phyloP scores from a whole-genome alignment of 2,113 vertebrate genomes.

The Phyllostomus discolor region DNA sequence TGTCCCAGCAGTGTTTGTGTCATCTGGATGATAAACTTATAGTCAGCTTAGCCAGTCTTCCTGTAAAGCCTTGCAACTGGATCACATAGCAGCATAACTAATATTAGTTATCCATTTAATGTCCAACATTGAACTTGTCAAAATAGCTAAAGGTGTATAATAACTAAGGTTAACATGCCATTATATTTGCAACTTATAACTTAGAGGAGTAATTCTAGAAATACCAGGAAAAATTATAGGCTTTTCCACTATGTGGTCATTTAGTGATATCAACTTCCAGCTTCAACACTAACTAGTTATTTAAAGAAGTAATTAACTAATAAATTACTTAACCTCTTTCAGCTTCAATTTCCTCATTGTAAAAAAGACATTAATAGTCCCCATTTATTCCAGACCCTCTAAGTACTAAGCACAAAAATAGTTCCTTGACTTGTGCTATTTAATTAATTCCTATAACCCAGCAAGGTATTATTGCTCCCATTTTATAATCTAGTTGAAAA shows the following conservation, averaged over 20 bases:
- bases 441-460: neutral
- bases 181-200: conserved; percentile 4
- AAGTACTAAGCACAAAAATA: neutral
- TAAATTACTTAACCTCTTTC: neutral
- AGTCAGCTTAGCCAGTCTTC: neutral
- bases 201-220: neutral
- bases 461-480: neutral
- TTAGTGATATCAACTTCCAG: neutral
- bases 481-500: conserved; percentile 42
- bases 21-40: conserved; percentile 23
- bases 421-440: neutral
- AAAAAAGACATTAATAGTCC: neutral
- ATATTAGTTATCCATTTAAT: neutral
- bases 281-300: neutral
- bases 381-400: neutral
- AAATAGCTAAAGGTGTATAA: neutral
- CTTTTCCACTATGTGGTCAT: neutral
- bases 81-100: neutral
- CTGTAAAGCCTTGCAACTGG: neutral
- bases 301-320: neutral
- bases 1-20: neutral
- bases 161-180: conserved; percentile 14
- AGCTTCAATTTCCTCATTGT: neutral
- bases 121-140: neutral
- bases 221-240: neutral